Percentiles rank a stretch among this genome's conserved stretches.
Conservation (phyloP, 2,888 invertebrate genomes). For the Tetramorium bicarinatum region DNA sequence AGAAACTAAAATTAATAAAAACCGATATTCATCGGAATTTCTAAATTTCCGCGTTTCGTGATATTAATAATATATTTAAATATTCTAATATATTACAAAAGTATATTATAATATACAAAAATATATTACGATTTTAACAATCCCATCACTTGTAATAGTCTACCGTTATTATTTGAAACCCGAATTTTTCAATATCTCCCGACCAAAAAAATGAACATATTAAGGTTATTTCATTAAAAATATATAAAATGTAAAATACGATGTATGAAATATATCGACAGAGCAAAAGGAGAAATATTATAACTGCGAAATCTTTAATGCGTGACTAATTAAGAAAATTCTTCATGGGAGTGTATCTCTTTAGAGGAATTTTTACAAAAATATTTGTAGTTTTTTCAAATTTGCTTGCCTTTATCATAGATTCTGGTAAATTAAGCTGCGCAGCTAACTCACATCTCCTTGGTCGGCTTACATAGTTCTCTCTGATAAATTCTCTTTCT, state of each 20-base stretch:
- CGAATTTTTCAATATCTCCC: background rate
- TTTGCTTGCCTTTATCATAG: slow-evolving; percentile 96
- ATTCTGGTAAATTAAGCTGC: slow-evolving; percentile 97
- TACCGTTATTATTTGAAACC: background rate
- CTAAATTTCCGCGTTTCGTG: background rate
- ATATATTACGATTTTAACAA: background rate
- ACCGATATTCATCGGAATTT: background rate
- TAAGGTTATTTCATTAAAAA: background rate
- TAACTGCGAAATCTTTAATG: background rate
- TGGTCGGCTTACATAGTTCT: slow-evolving; percentile 99
- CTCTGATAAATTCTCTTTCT: slow-evolving; percentile 98
- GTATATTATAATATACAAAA: background rate
- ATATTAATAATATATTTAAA: background rate
- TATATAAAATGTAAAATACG: background rate
- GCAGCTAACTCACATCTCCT: slow-evolving; percentile 97
- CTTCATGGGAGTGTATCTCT: background rate
- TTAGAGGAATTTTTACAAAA: no score
- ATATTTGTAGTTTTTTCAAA: background rate
- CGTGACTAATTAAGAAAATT: background rate
- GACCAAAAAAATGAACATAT: background rate
- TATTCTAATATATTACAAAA: background rate
- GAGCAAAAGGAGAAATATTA: background rate
- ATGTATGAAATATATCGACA: background rate
- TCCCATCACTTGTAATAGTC: background rate
- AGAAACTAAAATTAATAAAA: background rate